Percentiles rank a stretch among this genome's conserved stretches.
phyloP scores from a whole-genome alignment of 2,888 invertebrate genomes.

The Corbicula japonica region DNA sequence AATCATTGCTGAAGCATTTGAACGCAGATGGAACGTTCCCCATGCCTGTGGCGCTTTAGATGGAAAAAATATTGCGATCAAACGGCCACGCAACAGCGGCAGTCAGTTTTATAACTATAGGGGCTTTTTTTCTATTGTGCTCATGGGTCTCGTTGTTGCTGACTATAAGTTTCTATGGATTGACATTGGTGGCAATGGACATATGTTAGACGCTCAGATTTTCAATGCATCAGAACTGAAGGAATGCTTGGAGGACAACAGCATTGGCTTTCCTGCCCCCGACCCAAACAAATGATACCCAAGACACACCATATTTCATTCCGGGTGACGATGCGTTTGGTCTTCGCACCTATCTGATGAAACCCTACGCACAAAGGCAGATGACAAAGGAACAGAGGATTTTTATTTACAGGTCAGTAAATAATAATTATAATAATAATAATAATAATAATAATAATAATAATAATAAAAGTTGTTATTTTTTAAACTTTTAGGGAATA shows the following conservation, averaged over 20 bases:
- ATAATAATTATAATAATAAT: no score
- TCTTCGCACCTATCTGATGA: slow-evolving; percentile 66
- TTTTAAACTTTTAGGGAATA: no score
- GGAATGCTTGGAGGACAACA: slow-evolving; percentile 18
- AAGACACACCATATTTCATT: slow-evolving; percentile 9
- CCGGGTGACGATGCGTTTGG: slow-evolving; percentile 69
- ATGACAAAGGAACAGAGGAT: no score
- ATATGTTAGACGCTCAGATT: neutral
- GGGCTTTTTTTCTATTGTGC: neutral
- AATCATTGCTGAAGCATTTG: neutral
- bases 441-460: no score
- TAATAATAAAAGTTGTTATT: no score
- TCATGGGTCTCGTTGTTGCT: neutral
- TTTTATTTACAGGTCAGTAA: no score
- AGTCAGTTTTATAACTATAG: neutral
- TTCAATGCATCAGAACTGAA: slow-evolving; percentile 1
- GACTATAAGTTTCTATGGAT: neutral
- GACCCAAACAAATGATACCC: slow-evolving; percentile 24
- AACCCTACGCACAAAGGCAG: no score
- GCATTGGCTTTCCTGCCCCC: slow-evolving; percentile 23
- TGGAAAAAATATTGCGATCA: neutral
- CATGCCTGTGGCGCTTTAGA: neutral
- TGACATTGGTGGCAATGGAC: neutral
- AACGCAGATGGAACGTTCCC: neutral
- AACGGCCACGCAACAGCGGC: neutral